Evolutionary conservation across 2,888 invertebrate species (phyloP).

Genomic region (Nycteola revayana): DNA sequence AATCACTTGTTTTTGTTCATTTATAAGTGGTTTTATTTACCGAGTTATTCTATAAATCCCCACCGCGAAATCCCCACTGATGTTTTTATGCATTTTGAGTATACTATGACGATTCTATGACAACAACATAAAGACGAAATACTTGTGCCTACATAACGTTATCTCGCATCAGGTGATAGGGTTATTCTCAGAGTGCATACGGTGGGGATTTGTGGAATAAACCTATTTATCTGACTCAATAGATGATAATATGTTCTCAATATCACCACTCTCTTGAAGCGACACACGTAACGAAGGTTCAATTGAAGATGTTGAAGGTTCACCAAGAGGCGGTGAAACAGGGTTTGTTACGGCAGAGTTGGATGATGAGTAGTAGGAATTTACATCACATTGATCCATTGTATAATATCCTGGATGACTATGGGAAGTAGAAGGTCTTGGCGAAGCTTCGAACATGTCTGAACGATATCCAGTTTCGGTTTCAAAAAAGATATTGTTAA

Average conservation of each 20-base stretch:
- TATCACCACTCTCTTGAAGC: conserved; percentile 11
- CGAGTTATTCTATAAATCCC: conserved; percentile 11
- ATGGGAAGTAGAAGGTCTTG: conserved; percentile 13
- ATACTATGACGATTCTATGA: conserved; percentile 16
- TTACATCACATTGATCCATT: conserved; percentile 7
- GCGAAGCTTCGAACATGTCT: conserved; percentile 10
- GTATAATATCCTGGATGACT: conserved; percentile 16
- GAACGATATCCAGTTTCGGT: conserved; percentile 13
- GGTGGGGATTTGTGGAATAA: conserved; percentile 14
- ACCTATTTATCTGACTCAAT: conserved; percentile 10
- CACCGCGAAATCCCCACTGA: conserved; percentile 15
- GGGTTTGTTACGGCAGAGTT: conserved; percentile 14
- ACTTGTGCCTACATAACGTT: conserved; percentile 14
- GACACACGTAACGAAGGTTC: conserved; percentile 11
- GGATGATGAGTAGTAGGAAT: conserved; percentile 11
- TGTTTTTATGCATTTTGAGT: conserved; percentile 15
- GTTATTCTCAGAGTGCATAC: conserved; percentile 12
- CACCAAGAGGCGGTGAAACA: conserved; percentile 10
- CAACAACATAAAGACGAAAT: conserved; percentile 14
- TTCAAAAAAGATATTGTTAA: conserved; percentile 16
- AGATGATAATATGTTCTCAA: conserved; percentile 8
- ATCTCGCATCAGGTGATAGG: conserved; percentile 15
- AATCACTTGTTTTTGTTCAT: conserved; percentile 13
- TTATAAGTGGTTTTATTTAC: conserved; percentile 15
- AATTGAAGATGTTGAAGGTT: conserved; percentile 8